Percentiles rank a stretch among this genome's conserved stretches.
Evolutionary conservation across 1,140 invertebrate genomes (phyloP).

Genomic region (Vanessa tameamea): DNA sequence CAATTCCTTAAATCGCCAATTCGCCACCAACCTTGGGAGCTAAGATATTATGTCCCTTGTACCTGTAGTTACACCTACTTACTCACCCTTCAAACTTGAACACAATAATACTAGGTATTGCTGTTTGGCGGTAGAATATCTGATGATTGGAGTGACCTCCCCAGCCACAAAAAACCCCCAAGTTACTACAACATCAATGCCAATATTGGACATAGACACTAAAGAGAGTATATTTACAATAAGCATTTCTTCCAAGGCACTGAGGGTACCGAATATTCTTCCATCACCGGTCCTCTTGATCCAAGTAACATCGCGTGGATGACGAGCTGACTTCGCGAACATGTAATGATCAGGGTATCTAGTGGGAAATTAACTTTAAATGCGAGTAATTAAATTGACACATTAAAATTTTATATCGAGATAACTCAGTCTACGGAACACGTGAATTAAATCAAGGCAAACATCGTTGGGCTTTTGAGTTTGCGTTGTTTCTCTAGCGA

Average conservation of each 20-base stretch:
- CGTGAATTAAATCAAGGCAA: not conserved
- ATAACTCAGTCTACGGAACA: not conserved
- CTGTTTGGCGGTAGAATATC: no score
- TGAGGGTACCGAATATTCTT: conserved; percentile 42
- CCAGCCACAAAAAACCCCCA: no score
- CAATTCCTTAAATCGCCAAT: no score
- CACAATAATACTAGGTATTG: no score
- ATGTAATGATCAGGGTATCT: not conserved
- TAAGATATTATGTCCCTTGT: no score
- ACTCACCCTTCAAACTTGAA: no score
- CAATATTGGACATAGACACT: not conserved
- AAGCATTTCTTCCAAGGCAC: conserved; percentile 35
- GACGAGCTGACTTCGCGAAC: not conserved
- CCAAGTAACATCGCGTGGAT: conserved; percentile 41
- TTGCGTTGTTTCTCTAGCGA: no score
- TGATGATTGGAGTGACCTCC: no score
- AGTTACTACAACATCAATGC: no score
- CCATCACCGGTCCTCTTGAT: conserved; percentile 40
- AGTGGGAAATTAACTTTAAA: not conserved
- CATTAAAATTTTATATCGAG: not conserved
- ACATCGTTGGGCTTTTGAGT: not conserved
- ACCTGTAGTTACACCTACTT: no score
- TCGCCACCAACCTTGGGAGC: no score
- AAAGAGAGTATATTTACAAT: conserved; percentile 34
- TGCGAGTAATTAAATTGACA: not conserved